Conservation (phyloP, 1,140 invertebrate genomes). For the Apis dorsata region DNA sequence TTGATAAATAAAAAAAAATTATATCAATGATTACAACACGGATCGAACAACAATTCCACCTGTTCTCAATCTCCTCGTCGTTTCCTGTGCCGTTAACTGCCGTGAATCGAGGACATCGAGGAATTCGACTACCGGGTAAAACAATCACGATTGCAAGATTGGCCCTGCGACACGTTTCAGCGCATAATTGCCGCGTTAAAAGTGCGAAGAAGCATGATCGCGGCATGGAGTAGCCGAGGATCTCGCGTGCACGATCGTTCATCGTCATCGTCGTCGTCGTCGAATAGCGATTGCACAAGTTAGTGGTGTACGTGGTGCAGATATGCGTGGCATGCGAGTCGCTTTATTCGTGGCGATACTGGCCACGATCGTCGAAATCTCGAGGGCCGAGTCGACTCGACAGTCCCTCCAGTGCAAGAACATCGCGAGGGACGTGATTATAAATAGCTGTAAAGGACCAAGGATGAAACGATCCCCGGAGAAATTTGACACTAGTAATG, state of each 20-base stretch:
- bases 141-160: slow-evolving; percentile 9
- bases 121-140: not conserved
- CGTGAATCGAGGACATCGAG: not conserved
- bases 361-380: not conserved
- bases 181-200: slow-evolving; percentile 23
- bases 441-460: slow-evolving; percentile 30
- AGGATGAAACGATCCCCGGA: not conserved
- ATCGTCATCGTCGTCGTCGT: not conserved
- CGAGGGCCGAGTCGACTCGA: not conserved
- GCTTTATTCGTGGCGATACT: not conserved
- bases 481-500: fast-evolving
- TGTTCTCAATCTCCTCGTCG: too few species aligned
- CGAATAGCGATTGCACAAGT: not conserved
- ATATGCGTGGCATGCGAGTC: not conserved
- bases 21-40: not conserved
- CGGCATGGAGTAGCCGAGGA: slow-evolving; percentile 2
- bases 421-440: slow-evolving; percentile 22
- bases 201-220: not conserved
- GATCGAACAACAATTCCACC: not conserved
- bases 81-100: not conserved
- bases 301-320: not conserved
- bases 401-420: slow-evolving; percentile 20
- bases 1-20: too few species aligned
- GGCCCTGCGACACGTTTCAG: not conserved
- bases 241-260: not conserved